These are phyloP conservation scores for Grammomys dolichurus DNA, from an alignment of 2,113 vertebrate genomes.

Conservation along the genomic window DNA sequence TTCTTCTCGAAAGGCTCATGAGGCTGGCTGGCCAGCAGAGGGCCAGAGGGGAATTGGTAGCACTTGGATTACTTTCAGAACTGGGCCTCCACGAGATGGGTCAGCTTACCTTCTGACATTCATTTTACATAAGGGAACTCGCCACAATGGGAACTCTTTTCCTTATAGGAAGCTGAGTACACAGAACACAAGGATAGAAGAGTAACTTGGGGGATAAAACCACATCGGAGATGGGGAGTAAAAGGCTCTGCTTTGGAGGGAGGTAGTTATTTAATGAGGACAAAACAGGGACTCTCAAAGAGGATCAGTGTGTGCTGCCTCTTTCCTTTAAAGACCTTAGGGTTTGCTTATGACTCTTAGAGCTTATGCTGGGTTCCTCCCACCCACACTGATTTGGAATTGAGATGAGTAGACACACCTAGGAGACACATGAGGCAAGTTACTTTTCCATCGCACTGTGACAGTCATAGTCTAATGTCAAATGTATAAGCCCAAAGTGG, in stretches of 20 bases:
- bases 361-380: background rate
- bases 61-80: background rate
- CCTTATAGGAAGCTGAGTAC: background rate
- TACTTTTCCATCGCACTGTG: background rate
- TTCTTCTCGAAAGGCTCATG: background rate
- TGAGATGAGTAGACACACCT: background rate
- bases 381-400: background rate
- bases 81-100: background rate
- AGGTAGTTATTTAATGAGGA: background rate
- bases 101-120: background rate
- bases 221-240: no score
- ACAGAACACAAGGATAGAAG: background rate
- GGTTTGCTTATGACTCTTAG: background rate
- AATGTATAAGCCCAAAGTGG: background rate
- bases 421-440: background rate
- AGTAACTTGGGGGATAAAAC: background rate
- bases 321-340: background rate
- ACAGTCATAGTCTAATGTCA: background rate
- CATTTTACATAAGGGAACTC: constrained; percentile 32
- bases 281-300: background rate
- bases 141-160: background rate
- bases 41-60: background rate
- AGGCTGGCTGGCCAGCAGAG: background rate
- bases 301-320: accelerated
- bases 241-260: background rate